Conservation (phyloP, 1,140 invertebrate genomes). For the Diplogasteroides magnus region DNA sequence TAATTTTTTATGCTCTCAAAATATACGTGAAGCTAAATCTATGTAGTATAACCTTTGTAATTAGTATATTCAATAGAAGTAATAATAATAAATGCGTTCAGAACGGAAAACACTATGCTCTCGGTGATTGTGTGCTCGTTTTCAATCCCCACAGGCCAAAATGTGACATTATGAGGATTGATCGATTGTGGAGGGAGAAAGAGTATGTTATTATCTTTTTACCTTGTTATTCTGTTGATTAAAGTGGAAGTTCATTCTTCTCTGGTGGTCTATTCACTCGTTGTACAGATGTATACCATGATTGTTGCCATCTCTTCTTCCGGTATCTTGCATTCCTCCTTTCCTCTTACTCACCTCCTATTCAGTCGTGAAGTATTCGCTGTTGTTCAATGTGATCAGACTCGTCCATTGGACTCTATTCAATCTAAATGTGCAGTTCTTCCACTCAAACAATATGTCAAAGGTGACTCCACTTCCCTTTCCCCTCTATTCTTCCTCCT, state of each 20-base stretch:
- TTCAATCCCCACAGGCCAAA: slow-evolving; percentile 38
- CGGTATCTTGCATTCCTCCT: slow-evolving; percentile 75
- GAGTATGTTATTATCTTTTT: slow-evolving; percentile 52
- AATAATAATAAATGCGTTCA: too few relatives aligned
- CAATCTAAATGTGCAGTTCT: slow-evolving; percentile 84
- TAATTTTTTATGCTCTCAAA: too few relatives aligned
- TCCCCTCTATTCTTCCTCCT: slow-evolving; percentile 19
- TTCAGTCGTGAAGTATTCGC: slow-evolving; percentile 19
- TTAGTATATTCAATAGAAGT: too few relatives aligned
- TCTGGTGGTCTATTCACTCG: slow-evolving; percentile 85
- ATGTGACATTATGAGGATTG: slow-evolving; percentile 75
- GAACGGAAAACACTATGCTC: too few relatives aligned
- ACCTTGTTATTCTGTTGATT: not conserved
- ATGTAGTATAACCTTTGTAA: too few relatives aligned
- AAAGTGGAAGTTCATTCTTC: slow-evolving; percentile 60
- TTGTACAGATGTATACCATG: slow-evolving; percentile 76
- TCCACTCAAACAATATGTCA: slow-evolving; percentile 82
- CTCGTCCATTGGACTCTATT: slow-evolving; percentile 71
- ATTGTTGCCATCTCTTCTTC: slow-evolving; percentile 74
- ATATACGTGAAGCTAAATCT: too few relatives aligned
- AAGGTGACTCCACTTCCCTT: slow-evolving; percentile 59
- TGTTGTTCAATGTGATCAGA: slow-evolving; percentile 68
- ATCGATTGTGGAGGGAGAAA: slow-evolving; percentile 83
- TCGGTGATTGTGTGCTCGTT: slow-evolving; percentile 45
- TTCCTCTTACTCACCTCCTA: too few relatives aligned